Evolutionary conservation across 1,140 invertebrate species (phyloP).

Genomic region (Vanessa atalanta): DNA sequence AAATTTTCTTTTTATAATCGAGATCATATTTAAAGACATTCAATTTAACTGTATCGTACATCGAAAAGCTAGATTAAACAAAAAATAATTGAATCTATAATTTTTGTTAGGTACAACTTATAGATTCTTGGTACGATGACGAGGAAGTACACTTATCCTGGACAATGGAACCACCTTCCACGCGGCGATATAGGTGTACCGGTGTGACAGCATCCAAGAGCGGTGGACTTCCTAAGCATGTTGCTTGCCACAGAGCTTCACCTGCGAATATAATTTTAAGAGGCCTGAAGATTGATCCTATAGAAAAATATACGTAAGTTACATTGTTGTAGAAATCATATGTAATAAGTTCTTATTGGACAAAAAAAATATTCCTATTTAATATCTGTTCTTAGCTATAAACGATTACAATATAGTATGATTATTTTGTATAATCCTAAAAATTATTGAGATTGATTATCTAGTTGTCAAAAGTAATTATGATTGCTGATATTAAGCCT

Average conservation of each 20-base stretch:
- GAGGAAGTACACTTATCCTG: conserved; percentile 72
- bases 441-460: neutral
- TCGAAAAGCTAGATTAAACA: neutral
- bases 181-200: conserved; percentile 59
- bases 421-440: too few species aligned
- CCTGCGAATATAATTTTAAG: conserved; percentile 63
- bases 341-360: too few species aligned
- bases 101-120: conserved; percentile 51
- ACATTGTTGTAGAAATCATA: neutral
- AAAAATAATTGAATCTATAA: neutral
- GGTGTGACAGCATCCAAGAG: conserved; percentile 63
- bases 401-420: too few species aligned
- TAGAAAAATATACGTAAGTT: conserved; percentile 69
- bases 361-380: too few species aligned
- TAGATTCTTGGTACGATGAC: conserved; percentile 69
- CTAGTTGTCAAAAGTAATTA: neutral
- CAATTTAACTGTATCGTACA: too few species aligned
- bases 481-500: neutral
- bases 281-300: conserved; percentile 67
- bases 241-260: conserved; percentile 68
- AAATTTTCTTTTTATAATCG: too few species aligned
- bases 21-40: too few species aligned
- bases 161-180: conserved; percentile 60
- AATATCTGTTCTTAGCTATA: too few species aligned
- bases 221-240: conserved; percentile 63